Percentiles rank a stretch among this genome's conserved stretches.
Conservation (phyloP, 1,140 invertebrate genomes). For the Neodiprion lecontei region DNA sequence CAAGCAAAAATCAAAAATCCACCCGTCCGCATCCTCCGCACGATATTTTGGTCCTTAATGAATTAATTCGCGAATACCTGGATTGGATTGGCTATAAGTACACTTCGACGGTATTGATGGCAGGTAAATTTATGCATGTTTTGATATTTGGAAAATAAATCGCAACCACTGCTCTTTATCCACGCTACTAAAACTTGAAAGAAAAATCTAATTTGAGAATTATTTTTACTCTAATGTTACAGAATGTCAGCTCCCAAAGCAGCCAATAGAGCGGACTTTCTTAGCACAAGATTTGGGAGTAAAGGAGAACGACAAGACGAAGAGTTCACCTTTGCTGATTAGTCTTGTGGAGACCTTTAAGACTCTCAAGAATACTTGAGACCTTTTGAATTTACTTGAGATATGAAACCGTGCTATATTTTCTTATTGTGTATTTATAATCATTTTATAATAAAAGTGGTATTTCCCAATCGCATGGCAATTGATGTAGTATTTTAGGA, state of each 20-base stretch:
- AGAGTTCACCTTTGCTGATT: slow-evolving; percentile 52
- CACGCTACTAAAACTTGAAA: background rate
- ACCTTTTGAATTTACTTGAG: too few relatives aligned
- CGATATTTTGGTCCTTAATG: slow-evolving; percentile 55
- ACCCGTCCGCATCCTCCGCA: slow-evolving; percentile 45
- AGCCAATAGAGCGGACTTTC: slow-evolving; percentile 48
- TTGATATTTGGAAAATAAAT: slow-evolving; percentile 5
- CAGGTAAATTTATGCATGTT: slow-evolving; percentile 43
- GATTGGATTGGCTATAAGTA: slow-evolving; percentile 62
- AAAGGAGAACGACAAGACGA: slow-evolving; percentile 47
- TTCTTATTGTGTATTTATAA: too few relatives aligned
- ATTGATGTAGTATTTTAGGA: slow-evolving; percentile 10
- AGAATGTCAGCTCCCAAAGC: slow-evolving; percentile 57
- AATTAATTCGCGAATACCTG: slow-evolving; percentile 60
- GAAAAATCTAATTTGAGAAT: too few relatives aligned
- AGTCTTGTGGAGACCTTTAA: slow-evolving; percentile 52
- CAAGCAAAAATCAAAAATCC: slow-evolving; percentile 35
- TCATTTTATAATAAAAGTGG: too few relatives aligned
- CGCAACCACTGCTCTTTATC: background rate
- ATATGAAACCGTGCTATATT: too few relatives aligned
- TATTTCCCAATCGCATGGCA: too few relatives aligned
- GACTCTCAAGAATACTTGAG: slow-evolving; percentile 39
- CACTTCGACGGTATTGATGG: slow-evolving; percentile 49
- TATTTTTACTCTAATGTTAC: slow-evolving; percentile 24
- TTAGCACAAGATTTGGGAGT: slow-evolving; percentile 50